Evolutionary conservation across 2,113 vertebrate genomes (phyloP).

Genomic region (Orientallactaga bullata): DNA sequence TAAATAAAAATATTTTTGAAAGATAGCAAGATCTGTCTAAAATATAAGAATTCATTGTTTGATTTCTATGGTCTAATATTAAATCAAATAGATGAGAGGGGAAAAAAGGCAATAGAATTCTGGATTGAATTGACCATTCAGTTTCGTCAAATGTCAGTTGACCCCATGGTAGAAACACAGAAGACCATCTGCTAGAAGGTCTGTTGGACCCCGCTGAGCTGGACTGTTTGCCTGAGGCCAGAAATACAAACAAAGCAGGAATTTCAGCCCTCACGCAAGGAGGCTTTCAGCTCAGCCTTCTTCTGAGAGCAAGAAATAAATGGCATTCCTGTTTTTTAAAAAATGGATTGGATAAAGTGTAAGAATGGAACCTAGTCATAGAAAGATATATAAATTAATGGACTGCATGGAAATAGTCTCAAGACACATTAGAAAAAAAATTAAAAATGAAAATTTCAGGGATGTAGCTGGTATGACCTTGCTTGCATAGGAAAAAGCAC

Average conservation of each 20-base stretch:
- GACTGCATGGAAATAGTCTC: neutral
- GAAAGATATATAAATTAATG: slow-evolving; percentile 4
- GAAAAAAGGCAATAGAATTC: slow-evolving; percentile 51
- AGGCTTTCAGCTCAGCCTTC: neutral
- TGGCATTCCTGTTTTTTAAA: neutral
- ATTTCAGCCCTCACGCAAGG: neutral
- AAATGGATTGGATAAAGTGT: neutral
- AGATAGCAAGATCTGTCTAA: neutral
- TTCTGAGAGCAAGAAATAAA: slow-evolving; percentile 4
- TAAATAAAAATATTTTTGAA: neutral
- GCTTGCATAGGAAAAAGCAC: neutral
- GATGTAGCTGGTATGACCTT: neutral
- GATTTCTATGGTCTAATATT: neutral
- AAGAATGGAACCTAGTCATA: neutral
- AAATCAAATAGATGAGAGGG: slow-evolving; percentile 51
- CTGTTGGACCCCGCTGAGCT: neutral
- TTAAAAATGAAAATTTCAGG: neutral
- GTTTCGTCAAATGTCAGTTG: slow-evolving; percentile 57
- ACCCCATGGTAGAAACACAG: slow-evolving; percentile 3
- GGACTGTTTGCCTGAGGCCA: neutral
- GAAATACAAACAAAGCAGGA: neutral
- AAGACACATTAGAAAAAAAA: neutral
- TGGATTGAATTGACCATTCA: slow-evolving; percentile 54
- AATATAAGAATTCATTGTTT: neutral
- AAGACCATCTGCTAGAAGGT: slow-evolving; percentile 40